A percentile compares a stretch with the other conserved stretches of the same genome.
phyloP scores from a whole-genome alignment of 2,113 vertebrate genomes.

The Nibea coibor region DNA sequence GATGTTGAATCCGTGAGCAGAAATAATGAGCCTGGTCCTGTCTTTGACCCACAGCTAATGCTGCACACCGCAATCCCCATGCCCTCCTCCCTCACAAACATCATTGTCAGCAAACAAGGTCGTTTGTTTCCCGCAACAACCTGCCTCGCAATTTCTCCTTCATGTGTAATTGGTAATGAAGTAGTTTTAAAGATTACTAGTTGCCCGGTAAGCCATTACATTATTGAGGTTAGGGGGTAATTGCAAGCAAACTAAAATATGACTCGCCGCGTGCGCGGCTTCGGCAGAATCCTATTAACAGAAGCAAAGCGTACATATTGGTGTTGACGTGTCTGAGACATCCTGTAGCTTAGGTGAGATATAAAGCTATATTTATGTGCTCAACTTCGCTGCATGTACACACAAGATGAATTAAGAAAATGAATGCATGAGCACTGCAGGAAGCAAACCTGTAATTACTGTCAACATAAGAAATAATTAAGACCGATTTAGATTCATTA shows the following conservation, averaged over 20 bases:
- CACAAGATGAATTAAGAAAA: conserved; percentile 24
- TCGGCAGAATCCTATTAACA: conserved; percentile 52
- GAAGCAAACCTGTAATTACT: conserved; percentile 16
- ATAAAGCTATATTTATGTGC: conserved; percentile 32
- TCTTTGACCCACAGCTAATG: conserved; percentile 51
- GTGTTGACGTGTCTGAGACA: conserved; percentile 44
- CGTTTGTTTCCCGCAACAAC: conserved; percentile 2
- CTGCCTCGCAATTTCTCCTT: neutral
- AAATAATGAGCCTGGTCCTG: conserved; percentile 61
- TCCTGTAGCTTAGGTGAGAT: conserved; percentile 9
- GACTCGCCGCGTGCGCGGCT: conserved; percentile 24
- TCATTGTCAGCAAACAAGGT: conserved; percentile 40
- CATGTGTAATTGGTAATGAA: conserved; percentile 52
- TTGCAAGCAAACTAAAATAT: conserved; percentile 53
- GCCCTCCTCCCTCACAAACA: conserved; percentile 8
- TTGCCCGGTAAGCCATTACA: conserved; percentile 46
- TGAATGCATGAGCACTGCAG: neutral
- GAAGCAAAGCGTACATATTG: conserved; percentile 23
- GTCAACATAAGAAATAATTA: neutral
- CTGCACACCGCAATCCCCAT: neutral
- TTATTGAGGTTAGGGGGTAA: conserved; percentile 74
- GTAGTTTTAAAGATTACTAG: conserved; percentile 32
- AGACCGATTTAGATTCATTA: neutral
- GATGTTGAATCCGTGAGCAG: conserved; percentile 4
- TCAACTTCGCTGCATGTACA: neutral